Evolutionary conservation across 1,140 invertebrate species (phyloP), one percentile per base, ranked within the genome.

Genomic region (Zaprionus davidi): DNA sequence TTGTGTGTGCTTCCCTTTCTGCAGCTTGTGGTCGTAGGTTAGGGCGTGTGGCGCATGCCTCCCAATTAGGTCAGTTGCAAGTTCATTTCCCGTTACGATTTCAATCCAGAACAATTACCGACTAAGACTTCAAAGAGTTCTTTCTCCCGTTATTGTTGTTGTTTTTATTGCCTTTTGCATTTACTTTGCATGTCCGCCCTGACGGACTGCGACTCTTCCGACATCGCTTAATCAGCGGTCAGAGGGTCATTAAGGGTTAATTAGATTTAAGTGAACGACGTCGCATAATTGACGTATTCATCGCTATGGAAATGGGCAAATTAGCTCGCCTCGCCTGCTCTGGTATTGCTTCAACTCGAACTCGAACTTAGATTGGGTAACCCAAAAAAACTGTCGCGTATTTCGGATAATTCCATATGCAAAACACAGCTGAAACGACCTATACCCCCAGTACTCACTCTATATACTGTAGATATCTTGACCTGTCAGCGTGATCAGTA

Each of bases 211-310:
- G 12, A 2, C 51, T 20, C 4, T 31, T 31, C 63, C 51, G 28
- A n/a, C 24, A 78, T 63, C 71, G 65, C 63, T 88, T 88, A 90
- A 90, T 90, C 81, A 90, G 78, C 81, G 85, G 86, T 90, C 85
- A 90, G 34, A 63, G 73, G 87, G 75, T 91, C 87, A 83, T 71
- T 71, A 67, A 5, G 78, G 83, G 87, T 91, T 91, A 91, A 91
- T 91, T 91, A 81, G 82, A 91, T 91, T 91, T 87, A 91, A 91
- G 82, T 91, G 87, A 87, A 79, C 79, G 79, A 73, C 70, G 76
- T 73, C 66, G 68, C 79, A 82, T 80, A 90, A 90, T 90, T 90
- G 85, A 84, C 66, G 49, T 81, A 69, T 76, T 36, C 59, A 74
- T 57, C 72, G 57, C 59, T 53, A 53, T 86, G 74, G 67, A 81